Evolutionary conservation across 2,797 vertebrate genomes (phyloP).

Genomic region (Gymnoscopelus microlampas): DNA sequence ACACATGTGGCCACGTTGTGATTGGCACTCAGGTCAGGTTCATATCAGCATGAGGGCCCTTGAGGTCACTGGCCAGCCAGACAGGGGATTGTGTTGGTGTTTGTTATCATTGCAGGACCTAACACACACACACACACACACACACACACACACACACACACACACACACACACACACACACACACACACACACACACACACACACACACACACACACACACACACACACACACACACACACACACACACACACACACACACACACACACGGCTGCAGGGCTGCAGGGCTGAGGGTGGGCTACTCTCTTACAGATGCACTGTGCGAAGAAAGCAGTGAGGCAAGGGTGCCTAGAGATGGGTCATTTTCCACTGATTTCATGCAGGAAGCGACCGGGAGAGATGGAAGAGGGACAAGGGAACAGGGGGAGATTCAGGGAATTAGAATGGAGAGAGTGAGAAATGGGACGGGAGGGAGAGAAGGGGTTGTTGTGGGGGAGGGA

Average conservation of each 20-base stretch:
- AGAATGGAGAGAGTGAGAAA: not conserved
- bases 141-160: slow-evolving; percentile 8
- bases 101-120: slow-evolving; percentile 37
- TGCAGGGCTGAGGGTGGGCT: slow-evolving; percentile 35
- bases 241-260: slow-evolving; percentile 22
- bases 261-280: not conserved
- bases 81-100: slow-evolving; percentile 14
- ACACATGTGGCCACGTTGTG: slow-evolving; percentile 67
- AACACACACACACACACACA: slow-evolving; percentile 17
- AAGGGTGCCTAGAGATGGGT: not conserved
- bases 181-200: slow-evolving; percentile 16
- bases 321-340: slow-evolving; percentile 13
- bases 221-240: slow-evolving; percentile 7
- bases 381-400: slow-evolving; percentile 2
- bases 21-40: slow-evolving; percentile 56
- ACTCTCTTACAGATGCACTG: slow-evolving; percentile 32
- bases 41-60: slow-evolving; percentile 55
- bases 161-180: slow-evolving; percentile 8
- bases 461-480: not conserved
- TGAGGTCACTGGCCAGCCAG: slow-evolving; percentile 38
- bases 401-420: not conserved
- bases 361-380: slow-evolving; percentile 21
- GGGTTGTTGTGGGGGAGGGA: not conserved
- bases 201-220: slow-evolving; percentile 21
- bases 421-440: slow-evolving; percentile 2